phyloP scores from a whole-genome alignment of 2,888 invertebrate genomes.

The Folsomia manolachei region DNA sequence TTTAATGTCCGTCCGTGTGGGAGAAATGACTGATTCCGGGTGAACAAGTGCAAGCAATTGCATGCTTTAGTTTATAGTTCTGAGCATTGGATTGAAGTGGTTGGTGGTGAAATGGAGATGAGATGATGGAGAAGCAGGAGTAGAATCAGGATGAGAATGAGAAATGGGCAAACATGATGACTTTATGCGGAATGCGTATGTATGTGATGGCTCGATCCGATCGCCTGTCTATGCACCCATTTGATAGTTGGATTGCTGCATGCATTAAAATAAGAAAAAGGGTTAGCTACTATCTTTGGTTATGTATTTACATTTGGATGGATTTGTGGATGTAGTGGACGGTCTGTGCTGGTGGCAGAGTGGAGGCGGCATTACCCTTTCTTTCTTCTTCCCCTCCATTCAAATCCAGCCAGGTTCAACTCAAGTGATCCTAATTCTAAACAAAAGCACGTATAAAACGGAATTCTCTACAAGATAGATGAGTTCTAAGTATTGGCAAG shows the following conservation, averaged over 20 bases:
- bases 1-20: constrained; percentile 1
- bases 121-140: background rate
- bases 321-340: background rate
- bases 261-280: constrained; percentile 19
- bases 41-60: constrained; percentile 6
- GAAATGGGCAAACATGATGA: constrained; percentile 20
- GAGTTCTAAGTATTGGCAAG: constrained; percentile 48
- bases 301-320: background rate
- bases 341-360: background rate
- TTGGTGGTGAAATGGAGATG: no score
- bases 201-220: constrained; percentile 3
- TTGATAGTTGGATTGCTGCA: constrained; percentile 13
- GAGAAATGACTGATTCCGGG: background rate
- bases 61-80: no score
- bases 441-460: constrained; percentile 48
- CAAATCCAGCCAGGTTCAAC: no score
- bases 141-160: background rate
- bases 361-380: background rate
- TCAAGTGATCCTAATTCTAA: constrained; percentile 48
- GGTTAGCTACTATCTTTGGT: no score
- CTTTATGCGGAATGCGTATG: constrained; percentile 17
- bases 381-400: background rate
- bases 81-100: no score
- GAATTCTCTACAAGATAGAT: constrained; percentile 48
- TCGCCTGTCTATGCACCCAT: no score